Evolutionary conservation across 2,888 invertebrate genomes (phyloP).

Genomic region (Thymelicus lineola): DNA sequence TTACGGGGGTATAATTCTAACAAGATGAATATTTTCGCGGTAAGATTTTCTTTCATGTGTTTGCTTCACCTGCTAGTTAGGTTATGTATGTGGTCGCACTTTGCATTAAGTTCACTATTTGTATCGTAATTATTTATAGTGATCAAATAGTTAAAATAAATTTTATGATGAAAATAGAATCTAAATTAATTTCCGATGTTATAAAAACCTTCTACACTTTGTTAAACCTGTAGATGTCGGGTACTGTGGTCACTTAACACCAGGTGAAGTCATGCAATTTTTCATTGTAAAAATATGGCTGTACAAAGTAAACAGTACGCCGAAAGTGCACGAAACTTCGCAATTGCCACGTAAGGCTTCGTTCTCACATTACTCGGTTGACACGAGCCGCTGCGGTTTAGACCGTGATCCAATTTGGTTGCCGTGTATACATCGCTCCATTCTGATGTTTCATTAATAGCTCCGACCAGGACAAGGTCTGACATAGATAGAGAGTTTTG

Average conservation of each 20-base stretch:
- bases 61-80: no score
- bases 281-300: neutral
- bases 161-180: no score
- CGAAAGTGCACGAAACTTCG: constrained; percentile 46
- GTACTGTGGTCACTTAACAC: no score
- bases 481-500: constrained; percentile 10
- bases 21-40: constrained; percentile 3
- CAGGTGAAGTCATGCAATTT: no score
- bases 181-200: no score
- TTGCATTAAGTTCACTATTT: no score
- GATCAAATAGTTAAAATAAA: no score
- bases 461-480: constrained; percentile 14
- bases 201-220: no score
- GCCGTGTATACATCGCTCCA: constrained; percentile 33
- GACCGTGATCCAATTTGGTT: constrained; percentile 56
- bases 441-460: constrained; percentile 33
- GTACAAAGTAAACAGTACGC: constrained; percentile 13
- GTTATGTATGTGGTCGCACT: no score
- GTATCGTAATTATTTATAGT: no score
- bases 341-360: constrained; percentile 62
- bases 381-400: constrained; percentile 61
- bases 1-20: neutral
- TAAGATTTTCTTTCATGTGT: constrained; percentile 5
- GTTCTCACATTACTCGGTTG: constrained; percentile 61
- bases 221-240: no score